Evolutionary conservation across 2,113 vertebrate genomes (phyloP), one percentile per base, ranked within the genome.

Genomic region (Stegostoma tigrinum): DNA sequence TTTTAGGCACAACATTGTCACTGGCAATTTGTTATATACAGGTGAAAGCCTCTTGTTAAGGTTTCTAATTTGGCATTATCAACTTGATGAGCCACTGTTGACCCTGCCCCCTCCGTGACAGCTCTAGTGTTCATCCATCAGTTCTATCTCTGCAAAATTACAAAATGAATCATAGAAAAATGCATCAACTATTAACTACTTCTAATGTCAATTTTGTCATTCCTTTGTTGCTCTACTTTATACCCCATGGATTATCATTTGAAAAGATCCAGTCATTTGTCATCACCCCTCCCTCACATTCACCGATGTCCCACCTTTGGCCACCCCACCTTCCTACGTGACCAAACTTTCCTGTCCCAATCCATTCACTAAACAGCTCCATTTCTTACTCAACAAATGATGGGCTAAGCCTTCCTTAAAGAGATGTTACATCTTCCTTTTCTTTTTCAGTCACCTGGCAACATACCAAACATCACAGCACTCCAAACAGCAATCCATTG

Each of bases 1-100:
- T 93, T 66, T 93, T n/a, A 93, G 66, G 89, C n/a, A 67, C 23
- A 38, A n/a, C 64, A 67, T 67, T 87, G 85, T 38, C 61, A n/a
- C 89, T 66, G 89, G 89, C 89, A 93, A 93, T 66, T 93, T 93
- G 89, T 93, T 93, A 66, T 67, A 23, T 38, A 67, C 34, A 38
- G 89, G 38, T 93, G 89, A 93, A 93, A 93, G 61, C 61, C 89
- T 93, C 89, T 93, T 64, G 64, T 67, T 67, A 93, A 38, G 55
- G 89, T 66, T 93, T 93, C 89, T 93, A 38, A 93, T 45, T 61
- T 93, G 61, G 17, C 89, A 93, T 93, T 93, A 93, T 93, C 61
- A 93, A 66, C 61, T 66, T 93, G 66, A 93, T 93, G 89, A 93
- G 66, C 64, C 89, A 93, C 19, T 93, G 19, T 42, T 93, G 89